Conservation (phyloP, 2,797 vertebrate species). For the Microhierax caerulescens region DNA sequence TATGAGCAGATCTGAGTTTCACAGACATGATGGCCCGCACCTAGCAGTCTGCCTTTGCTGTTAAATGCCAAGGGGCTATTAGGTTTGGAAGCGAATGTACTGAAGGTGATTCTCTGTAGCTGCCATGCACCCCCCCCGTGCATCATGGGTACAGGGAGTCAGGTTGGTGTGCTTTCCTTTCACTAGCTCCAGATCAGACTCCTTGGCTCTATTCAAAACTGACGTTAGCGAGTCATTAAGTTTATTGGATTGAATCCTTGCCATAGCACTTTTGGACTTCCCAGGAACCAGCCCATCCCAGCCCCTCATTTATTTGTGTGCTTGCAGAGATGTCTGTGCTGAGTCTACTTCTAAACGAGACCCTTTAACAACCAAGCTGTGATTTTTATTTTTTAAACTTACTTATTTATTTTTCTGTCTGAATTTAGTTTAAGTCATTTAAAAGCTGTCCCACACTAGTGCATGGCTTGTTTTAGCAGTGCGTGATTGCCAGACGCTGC, state of each 20-base stretch:
- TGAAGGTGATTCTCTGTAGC: not conserved
- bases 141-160: not conserved
- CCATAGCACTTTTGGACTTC: not conserved
- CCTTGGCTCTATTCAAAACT: not conserved
- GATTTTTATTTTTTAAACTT: not conserved
- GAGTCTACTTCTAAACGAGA: not conserved
- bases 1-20: not conserved
- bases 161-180: not conserved
- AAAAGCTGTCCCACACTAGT: not conserved
- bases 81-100: not conserved
- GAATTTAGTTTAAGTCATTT: not conserved
- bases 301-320: not conserved
- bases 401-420: not conserved
- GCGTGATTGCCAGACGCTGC: not conserved
- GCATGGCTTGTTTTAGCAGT: not conserved
- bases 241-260: not conserved
- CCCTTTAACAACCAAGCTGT: not conserved
- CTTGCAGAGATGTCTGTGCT: not conserved
- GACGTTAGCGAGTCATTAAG: not conserved
- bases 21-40: not conserved
- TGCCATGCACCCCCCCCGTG: fast-evolving
- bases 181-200: not conserved
- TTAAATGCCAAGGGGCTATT: not conserved
- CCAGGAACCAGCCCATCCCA: not conserved
- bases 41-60: not conserved